Evolutionary conservation across 2,888 invertebrate genomes (phyloP).

Genomic region (Macrophya alboannulata): DNA sequence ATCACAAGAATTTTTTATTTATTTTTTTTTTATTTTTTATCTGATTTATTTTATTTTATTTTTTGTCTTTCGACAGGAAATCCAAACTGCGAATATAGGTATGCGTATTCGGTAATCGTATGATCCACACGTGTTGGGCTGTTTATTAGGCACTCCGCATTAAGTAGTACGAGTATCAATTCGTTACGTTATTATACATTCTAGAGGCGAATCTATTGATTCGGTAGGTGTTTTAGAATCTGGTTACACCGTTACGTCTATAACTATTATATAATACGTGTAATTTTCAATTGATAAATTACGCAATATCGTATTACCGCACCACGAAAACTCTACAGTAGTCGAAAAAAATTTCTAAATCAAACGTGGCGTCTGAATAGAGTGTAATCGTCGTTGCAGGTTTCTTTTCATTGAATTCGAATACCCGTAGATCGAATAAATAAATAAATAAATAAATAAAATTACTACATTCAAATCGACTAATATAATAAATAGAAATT

Average conservation of each 20-base stretch:
- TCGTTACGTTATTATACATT: neutral
- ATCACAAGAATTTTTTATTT: neutral
- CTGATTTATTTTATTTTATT: neutral
- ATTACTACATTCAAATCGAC: too few relatives aligned
- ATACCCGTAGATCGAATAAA: too few relatives aligned
- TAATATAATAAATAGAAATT: too few relatives aligned
- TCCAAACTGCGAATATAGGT: neutral
- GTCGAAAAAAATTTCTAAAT: too few relatives aligned
- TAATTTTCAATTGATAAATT: neutral
- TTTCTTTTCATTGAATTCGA: too few relatives aligned
- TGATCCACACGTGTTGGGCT: neutral
- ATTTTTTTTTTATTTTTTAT: neutral
- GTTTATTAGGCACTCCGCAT: neutral
- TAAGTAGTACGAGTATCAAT: neutral
- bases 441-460: too few relatives aligned
- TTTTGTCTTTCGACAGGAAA: neutral
- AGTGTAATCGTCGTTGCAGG: too few relatives aligned
- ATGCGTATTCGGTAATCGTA: neutral
- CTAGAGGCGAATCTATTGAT: conserved; percentile 14
- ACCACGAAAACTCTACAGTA: neutral
- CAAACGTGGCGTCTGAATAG: too few relatives aligned
- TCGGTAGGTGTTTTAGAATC: neutral
- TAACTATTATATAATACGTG: neutral
- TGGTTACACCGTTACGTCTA: neutral
- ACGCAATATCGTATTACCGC: neutral